Evolutionary conservation across 2,797 vertebrate species (phyloP).

Genomic region (Moxostoma hubbsi): DNA sequence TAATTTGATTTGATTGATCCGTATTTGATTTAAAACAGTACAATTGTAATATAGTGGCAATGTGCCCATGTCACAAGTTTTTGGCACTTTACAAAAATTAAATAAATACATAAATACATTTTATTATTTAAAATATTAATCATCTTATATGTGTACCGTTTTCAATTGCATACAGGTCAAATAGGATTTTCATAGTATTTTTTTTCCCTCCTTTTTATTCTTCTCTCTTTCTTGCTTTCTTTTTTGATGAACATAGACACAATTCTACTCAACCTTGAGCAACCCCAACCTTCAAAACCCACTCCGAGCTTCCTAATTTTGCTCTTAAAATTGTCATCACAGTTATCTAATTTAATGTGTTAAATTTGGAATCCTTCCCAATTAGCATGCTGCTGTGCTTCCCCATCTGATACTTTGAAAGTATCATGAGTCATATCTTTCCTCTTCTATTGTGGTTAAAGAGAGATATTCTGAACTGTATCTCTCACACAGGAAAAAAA

Average conservation of each 20-base stretch:
- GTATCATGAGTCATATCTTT: conserved; percentile 22
- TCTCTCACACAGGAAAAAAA: background rate
- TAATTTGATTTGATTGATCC: no score
- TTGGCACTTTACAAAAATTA: no score
- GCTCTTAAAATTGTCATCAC: conserved; percentile 18
- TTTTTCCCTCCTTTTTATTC: background rate
- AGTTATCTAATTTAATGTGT: conserved; percentile 47
- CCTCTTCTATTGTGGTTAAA: background rate
- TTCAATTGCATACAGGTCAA: no score
- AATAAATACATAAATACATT: no score
- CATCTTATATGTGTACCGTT: no score
- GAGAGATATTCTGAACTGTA: background rate
- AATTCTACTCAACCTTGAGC: conserved; percentile 5
- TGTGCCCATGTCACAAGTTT: no score
- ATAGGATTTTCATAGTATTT: background rate
- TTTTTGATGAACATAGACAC: conserved; percentile 1
- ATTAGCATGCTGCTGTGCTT: conserved; percentile 40
- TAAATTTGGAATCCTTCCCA: conserved; percentile 37
- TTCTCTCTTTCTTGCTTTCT: background rate
- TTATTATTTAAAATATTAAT: no score
- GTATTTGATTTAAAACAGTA: no score
- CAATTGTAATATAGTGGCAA: no score
- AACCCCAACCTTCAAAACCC: conserved; percentile 25
- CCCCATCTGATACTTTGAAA: conserved; percentile 35
- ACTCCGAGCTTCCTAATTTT: background rate